A percentile compares a stretch with the other conserved stretches of the same genome.
phyloP scores from a whole-genome alignment of 2,113 vertebrate species.

The Myotis brandtii region DNA sequence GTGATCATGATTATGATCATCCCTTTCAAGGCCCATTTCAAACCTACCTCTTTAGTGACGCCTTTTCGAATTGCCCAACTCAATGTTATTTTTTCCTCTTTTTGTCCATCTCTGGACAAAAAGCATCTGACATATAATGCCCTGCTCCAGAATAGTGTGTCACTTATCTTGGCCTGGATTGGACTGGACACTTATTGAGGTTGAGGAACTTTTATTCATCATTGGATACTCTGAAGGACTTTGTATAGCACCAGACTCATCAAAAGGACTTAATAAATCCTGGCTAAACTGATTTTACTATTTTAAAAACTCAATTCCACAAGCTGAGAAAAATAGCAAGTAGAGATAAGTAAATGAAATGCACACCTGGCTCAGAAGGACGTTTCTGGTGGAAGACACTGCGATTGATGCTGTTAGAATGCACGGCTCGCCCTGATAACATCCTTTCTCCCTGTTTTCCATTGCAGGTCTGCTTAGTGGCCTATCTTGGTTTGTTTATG shows the following conservation, averaged over 20 bases:
- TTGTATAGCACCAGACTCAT: background rate
- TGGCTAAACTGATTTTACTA: background rate
- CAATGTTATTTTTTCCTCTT: background rate
- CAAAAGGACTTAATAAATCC: conserved; percentile 29
- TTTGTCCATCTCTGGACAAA: conserved; percentile 32
- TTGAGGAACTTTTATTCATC: background rate
- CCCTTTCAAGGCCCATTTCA: background rate
- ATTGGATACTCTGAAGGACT: background rate
- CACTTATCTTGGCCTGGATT: background rate
- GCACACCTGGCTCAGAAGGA: background rate
- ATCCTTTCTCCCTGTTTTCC: background rate
- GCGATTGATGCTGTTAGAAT: background rate
- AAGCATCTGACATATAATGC: background rate
- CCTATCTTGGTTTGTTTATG: conserved; percentile 93
- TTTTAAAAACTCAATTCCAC: background rate
- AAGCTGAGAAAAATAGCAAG: background rate
- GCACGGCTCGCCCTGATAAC: background rate
- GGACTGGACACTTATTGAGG: background rate
- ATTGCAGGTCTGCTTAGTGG: conserved; percentile 92
- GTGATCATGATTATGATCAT: background rate
- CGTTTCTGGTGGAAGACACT: background rate
- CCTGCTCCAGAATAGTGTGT: background rate
- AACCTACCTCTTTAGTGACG: background rate
- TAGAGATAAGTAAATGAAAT: conserved; percentile 18
- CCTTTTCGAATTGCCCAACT: background rate